Evolutionary conservation across 2,888 invertebrate species (phyloP), one percentile per base, ranked within the genome.

Genomic region (Lasioglossum lativentre): DNA sequence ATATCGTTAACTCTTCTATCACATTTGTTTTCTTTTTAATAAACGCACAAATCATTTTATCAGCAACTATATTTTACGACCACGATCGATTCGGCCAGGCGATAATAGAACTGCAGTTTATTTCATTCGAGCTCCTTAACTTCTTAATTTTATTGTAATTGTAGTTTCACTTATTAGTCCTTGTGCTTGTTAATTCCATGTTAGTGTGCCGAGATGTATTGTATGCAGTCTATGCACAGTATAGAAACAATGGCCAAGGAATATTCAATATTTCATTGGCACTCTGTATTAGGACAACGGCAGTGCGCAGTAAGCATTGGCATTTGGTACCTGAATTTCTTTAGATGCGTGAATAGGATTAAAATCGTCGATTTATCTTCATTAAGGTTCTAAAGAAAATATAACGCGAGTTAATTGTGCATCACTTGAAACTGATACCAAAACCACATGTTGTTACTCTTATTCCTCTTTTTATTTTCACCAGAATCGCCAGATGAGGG

Each of bases 211-310:
- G 30, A 30, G 16, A 6, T 30, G 63, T 30, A 30, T 30, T 63
- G 63, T 63, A 30, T 63, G 30, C 59, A 30, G 16, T 63, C 63
- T 59, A 27, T 59, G 59, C 2, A 14, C 16, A 30, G 30, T 63
- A 16, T 30, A 16, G 63, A 63, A 63, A 63, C 63, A 63, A 63
- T 63, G 63, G 63, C 16, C 27, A 16, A 30, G 14, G 30, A 30
- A 63, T 63, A 63, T 63, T 63, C 16, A 63, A 63, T 63, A 63
- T 30, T 63, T 63, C 63, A 63, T 63, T 63, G 30, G 19, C 45
- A 23, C 10, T 45, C 45, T 45, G 12, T 45, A 45, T 72, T 30
- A 27, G 30, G 30, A 23, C 12, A 72, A 27, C 42, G 16, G 27
- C 63, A 16, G 30, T 63, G 63, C 63, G 63, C 30, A 30, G 16